These are phyloP conservation scores for Chloropsis hardwickii DNA, from an alignment of 2,113 vertebrate species.

Conservation along the genomic window DNA sequence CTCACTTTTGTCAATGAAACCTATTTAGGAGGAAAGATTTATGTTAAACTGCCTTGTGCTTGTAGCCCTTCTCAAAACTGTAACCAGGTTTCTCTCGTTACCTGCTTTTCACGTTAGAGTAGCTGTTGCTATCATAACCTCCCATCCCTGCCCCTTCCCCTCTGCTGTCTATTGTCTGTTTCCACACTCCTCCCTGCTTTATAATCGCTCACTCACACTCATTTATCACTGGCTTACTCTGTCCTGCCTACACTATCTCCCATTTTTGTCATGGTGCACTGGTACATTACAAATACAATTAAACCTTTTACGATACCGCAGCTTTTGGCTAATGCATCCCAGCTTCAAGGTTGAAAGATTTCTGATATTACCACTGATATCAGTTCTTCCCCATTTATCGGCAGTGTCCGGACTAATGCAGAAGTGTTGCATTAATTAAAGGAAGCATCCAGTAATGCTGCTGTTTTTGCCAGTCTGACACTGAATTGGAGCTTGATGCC, in stretches of 20 bases:
- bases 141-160: slow-evolving; percentile 26
- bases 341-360: slow-evolving; percentile 84
- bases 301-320: slow-evolving; percentile 76
- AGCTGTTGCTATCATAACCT: slow-evolving; percentile 45
- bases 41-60: slow-evolving; percentile 22
- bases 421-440: slow-evolving; percentile 86
- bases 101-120: slow-evolving; percentile 33
- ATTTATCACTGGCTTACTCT: slow-evolving; percentile 78
- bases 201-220: slow-evolving; percentile 73
- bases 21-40: slow-evolving; percentile 57
- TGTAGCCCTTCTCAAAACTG: neutral
- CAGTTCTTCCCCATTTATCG: slow-evolving; percentile 79
- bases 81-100: slow-evolving; percentile 38
- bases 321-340: slow-evolving; percentile 77
- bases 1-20: slow-evolving; percentile 59
- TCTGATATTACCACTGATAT: slow-evolving; percentile 82
- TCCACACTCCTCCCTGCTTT: slow-evolving; percentile 65
- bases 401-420: slow-evolving; percentile 78
- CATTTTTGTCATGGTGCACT: slow-evolving; percentile 81
- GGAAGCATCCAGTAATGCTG: slow-evolving; percentile 85
- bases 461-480: slow-evolving; percentile 84
- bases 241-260: slow-evolving; percentile 75
- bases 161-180: slow-evolving; percentile 76
- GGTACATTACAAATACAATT: slow-evolving; percentile 87
- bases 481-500: slow-evolving; percentile 89